These are phyloP conservation scores for Eudemis profundana DNA, from an alignment of 2,888 invertebrate species.

Conservation along the genomic window DNA sequence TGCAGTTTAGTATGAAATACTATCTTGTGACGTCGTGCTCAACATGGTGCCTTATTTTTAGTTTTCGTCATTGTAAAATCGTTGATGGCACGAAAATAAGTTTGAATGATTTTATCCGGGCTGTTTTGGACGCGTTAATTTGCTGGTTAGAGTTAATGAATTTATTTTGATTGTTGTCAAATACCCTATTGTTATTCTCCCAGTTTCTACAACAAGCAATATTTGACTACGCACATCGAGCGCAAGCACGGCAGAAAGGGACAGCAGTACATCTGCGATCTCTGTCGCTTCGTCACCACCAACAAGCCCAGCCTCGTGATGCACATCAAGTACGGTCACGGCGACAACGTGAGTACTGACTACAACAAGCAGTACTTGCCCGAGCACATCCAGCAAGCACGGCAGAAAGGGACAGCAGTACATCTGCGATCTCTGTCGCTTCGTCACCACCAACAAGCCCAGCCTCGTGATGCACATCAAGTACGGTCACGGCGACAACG, in stretches of 20 bases:
- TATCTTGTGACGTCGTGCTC: too few relatives aligned
- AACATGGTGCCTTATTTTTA: too few relatives aligned
- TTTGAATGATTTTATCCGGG: too few relatives aligned
- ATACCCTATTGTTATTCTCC: too few relatives aligned
- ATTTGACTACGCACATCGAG: constrained; percentile 59
- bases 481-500: constrained; percentile 56
- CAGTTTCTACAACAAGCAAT: constrained; percentile 66
- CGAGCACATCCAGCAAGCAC: constrained; percentile 63
- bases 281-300: constrained; percentile 56
- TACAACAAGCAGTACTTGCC: constrained; percentile 42
- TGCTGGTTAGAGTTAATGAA: too few relatives aligned
- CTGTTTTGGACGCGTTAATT: too few relatives aligned
- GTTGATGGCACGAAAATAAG: too few relatives aligned
- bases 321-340: constrained; percentile 64
- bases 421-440: constrained; percentile 62
- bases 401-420: constrained; percentile 49
- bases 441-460: constrained; percentile 56
- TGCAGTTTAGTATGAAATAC: too few relatives aligned
- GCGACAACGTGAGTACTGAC: constrained; percentile 53
- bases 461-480: constrained; percentile 65
- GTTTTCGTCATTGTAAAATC: too few relatives aligned
- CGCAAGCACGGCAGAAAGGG: constrained; percentile 54
- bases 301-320: constrained; percentile 63
- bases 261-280: constrained; percentile 59
- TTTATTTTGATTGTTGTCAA: too few relatives aligned